These are phyloP conservation scores for Microcebus ravelobensis DNA, from an alignment of 2,113 vertebrate species.

Conservation along the genomic window DNA sequence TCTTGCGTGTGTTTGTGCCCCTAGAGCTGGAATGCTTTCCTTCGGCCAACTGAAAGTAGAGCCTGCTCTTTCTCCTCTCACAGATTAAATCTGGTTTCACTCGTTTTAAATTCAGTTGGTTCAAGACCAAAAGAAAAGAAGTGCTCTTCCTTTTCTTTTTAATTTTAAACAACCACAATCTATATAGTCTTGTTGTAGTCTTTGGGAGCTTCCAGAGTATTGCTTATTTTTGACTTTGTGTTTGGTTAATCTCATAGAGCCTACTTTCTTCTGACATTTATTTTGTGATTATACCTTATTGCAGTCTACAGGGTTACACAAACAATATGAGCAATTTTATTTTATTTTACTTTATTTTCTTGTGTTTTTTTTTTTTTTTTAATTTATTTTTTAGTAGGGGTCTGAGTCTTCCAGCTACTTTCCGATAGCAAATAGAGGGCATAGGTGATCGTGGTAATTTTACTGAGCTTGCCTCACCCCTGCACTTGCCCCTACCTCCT, in stretches of 20 bases:
- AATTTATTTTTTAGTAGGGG: background rate
- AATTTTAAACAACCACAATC: background rate
- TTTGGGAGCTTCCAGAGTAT: background rate
- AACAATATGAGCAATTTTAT: background rate
- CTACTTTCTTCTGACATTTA: background rate
- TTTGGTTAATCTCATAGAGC: background rate
- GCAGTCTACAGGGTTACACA: background rate
- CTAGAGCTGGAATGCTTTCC: conserved; percentile 74
- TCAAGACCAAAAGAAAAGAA: conserved; percentile 75
- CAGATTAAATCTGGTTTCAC: conserved; percentile 76
- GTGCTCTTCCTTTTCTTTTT: background rate
- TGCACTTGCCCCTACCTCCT: background rate
- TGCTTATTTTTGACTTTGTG: conserved; percentile 23
- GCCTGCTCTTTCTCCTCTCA: conserved; percentile 50
- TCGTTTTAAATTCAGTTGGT: conserved; percentile 74
- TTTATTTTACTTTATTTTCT: background rate
- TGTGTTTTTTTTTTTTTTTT: background rate
- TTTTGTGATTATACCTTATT: background rate
- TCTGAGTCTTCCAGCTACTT: background rate
- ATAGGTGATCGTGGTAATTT: background rate
- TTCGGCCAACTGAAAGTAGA: conserved; percentile 74
- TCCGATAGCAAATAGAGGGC: background rate
- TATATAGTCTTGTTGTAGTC: background rate
- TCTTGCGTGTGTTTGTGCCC: conserved; percentile 48
- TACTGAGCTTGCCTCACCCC: background rate